These are phyloP conservation scores for Odontomachus brunneus DNA, from an alignment of 1,140 invertebrate genomes.

Conservation along the genomic window DNA sequence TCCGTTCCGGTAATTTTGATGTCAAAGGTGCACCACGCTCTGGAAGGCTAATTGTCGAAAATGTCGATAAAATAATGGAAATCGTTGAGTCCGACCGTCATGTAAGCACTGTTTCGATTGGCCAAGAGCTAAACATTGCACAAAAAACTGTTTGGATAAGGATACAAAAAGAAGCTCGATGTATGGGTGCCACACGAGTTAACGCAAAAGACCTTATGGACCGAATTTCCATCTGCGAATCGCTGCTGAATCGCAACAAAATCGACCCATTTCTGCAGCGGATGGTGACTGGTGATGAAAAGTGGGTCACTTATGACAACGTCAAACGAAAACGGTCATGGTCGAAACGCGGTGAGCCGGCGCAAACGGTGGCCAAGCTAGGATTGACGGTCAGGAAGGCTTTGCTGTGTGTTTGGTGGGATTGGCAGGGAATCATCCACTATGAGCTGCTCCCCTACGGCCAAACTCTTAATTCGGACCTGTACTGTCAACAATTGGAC, in stretches of 20 bases:
- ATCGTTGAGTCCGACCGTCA: background rate
- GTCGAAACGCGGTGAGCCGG: slow-evolving; percentile 63
- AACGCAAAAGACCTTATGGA: slow-evolving; percentile 19
- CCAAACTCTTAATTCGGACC: slow-evolving; percentile 67
- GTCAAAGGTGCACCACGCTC: slow-evolving; percentile 36
- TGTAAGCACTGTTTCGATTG: background rate
- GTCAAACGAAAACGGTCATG: slow-evolving; percentile 2
- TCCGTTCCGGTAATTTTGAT: slow-evolving; percentile 19
- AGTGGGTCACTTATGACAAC: background rate
- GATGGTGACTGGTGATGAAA: background rate
- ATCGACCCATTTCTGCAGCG: background rate
- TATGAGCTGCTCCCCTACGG: slow-evolving; percentile 74
- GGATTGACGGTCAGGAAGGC: slow-evolving; percentile 70
- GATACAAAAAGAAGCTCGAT: slow-evolving; percentile 48
- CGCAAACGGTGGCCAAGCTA: slow-evolving; percentile 61
- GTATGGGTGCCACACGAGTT: slow-evolving; percentile 42
- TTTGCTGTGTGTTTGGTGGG: background rate
- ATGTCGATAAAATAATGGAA: background rate
- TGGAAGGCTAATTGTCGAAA: slow-evolving; percentile 14
- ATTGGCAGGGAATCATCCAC: slow-evolving; percentile 4
- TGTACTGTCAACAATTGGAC: slow-evolving; percentile 77
- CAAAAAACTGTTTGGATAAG: slow-evolving; percentile 62
- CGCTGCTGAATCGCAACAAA: slow-evolving; percentile 2
- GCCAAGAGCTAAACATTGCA: slow-evolving; percentile 17
- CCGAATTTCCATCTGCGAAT: background rate